These are phyloP conservation scores for Eupithecia abbreviata DNA, from an alignment of 2,888 invertebrate genomes.

Conservation along the genomic window DNA sequence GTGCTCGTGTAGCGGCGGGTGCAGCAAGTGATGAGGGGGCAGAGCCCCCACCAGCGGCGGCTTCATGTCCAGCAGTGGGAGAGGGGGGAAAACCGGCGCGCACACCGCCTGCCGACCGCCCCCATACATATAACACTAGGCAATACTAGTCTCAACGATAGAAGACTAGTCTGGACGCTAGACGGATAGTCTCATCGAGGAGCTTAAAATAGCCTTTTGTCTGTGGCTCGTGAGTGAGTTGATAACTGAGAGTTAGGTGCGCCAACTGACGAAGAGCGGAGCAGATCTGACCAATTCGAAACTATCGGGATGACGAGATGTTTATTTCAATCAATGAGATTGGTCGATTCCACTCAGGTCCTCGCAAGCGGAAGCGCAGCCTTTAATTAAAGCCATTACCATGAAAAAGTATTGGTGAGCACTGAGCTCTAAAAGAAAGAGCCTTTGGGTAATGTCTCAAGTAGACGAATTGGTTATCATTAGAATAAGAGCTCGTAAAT, in stretches of 20 bases:
- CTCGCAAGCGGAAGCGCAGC: not conserved
- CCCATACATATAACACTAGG: constrained; percentile 28
- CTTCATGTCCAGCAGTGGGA: constrained; percentile 84
- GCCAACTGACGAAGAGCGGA: not conserved
- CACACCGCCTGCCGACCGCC: constrained; percentile 73
- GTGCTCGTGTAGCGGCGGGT: constrained; percentile 86
- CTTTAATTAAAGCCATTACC: not conserved
- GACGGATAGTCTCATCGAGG: not conserved
- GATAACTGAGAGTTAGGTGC: not conserved
- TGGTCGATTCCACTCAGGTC: not conserved
- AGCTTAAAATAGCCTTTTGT: not conserved
- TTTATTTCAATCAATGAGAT: not conserved
- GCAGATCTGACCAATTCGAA: not conserved
- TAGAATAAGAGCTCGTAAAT: not conserved
- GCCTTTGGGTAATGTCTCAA: not conserved
- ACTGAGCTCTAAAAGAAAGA: not conserved
- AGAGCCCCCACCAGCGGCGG: constrained; percentile 80
- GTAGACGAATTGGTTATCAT: not conserved
- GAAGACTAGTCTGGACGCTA: not conserved
- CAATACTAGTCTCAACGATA: constrained; percentile 8
- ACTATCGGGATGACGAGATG: not conserved
- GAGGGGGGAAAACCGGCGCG: constrained; percentile 82
- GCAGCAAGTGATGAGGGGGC: constrained; percentile 82
- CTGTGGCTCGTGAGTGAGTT: not conserved
- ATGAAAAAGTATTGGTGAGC: not conserved